Conservation (phyloP, 2,797 vertebrate species). For the Poeciliopsis presidionis region DNA sequence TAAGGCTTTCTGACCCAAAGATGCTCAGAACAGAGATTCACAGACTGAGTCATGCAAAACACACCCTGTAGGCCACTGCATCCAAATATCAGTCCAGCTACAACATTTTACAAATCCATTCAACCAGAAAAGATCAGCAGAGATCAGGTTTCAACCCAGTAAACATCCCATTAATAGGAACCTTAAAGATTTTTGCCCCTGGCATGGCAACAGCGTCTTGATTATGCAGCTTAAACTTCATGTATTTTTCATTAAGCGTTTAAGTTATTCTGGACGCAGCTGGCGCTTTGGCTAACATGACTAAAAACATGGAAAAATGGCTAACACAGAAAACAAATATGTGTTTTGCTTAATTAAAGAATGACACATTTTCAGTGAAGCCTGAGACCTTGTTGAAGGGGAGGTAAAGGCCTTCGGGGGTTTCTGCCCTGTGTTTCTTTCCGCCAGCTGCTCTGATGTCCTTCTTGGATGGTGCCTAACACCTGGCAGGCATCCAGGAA, state of each 20-base stretch:
- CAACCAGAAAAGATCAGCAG: slow-evolving; percentile 38
- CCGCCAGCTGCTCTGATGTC: slow-evolving; percentile 15
- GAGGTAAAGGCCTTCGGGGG: neutral
- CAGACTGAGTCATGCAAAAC: slow-evolving; percentile 1
- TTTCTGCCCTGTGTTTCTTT: slow-evolving; percentile 18
- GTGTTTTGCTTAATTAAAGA: neutral
- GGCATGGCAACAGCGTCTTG: slow-evolving; percentile 2
- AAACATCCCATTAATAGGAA: slow-evolving; percentile 36
- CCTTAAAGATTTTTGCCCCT: slow-evolving; percentile 17
- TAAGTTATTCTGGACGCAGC: neutral
- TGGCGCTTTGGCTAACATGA: neutral
- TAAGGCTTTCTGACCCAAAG: slow-evolving; percentile 33
- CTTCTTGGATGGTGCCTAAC: slow-evolving; percentile 16
- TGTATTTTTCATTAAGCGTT: neutral
- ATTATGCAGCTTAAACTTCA: slow-evolving; percentile 11
- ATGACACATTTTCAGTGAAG: neutral
- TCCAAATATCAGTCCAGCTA: slow-evolving; percentile 31
- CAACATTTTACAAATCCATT: slow-evolving; percentile 39
- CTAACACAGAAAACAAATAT: neutral
- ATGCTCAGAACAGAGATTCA: slow-evolving; percentile 24
- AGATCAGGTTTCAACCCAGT: slow-evolving; percentile 26
- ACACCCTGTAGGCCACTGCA: slow-evolving; percentile 13
- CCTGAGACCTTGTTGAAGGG: slow-evolving; percentile 17
- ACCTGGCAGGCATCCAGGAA: slow-evolving; percentile 30
- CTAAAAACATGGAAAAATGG: neutral